Percentiles rank a stretch among this genome's conserved stretches.
These are phyloP conservation scores for Amphimedon queenslandica DNA, from an alignment of 37 sponge, comb jelly and placozoan species.

Conservation along the genomic window DNA sequence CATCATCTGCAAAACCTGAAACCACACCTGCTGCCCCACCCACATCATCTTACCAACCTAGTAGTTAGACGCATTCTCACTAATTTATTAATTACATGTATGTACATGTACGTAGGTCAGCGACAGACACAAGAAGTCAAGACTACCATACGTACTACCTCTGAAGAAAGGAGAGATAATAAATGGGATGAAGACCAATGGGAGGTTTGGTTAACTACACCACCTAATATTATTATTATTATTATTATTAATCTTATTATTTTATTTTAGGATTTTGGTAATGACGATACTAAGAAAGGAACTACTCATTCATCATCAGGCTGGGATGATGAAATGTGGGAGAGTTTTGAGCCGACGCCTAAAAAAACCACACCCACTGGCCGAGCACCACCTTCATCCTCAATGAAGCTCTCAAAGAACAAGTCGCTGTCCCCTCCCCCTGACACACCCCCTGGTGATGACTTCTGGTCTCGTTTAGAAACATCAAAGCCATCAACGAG, in stretches of 20 bases:
- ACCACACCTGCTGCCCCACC: no score
- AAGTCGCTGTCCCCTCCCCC: background rate
- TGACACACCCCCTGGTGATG: constrained; percentile 1
- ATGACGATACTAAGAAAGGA: no score
- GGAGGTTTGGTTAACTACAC: background rate
- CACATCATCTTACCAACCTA: background rate
- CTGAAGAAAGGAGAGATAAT: background rate
- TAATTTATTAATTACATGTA: no score
- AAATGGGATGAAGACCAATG: constrained; percentile 5
- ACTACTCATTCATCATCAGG: no score
- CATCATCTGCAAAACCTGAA: no score
- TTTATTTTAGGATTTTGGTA: no score
- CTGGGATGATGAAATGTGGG: constrained; percentile 9
- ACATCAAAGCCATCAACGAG: background rate
- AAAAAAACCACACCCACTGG: background rate
- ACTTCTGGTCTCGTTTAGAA: constrained; percentile 2
- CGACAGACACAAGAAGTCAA: no score
- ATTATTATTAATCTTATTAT: no score
- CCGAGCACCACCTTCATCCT: background rate
- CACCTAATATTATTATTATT: no score
- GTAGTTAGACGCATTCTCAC: no score
- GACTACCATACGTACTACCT: background rate
- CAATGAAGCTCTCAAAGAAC: background rate
- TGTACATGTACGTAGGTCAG: no score
- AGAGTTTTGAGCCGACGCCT: background rate